phyloP scores from a whole-genome alignment of 1,140 invertebrate species.

The Drosophila nannoptera region DNA sequence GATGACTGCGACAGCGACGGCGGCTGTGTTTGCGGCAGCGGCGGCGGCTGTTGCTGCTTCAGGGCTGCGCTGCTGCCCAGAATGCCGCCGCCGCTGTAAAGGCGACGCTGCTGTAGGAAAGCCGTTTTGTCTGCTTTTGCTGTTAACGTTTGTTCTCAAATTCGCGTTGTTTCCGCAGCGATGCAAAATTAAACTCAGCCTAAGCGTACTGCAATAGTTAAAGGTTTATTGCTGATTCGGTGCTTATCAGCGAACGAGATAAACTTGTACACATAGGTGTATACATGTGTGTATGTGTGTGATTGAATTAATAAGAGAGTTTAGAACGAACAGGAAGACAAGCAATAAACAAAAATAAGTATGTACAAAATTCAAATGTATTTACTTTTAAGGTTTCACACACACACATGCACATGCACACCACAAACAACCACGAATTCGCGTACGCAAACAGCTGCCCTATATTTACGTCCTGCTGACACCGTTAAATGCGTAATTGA shows the following conservation, averaged over 20 bases:
- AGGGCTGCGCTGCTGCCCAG: conserved; percentile 38
- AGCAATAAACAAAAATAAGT: not conserved
- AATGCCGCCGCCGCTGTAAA: conserved; percentile 59
- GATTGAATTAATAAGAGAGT: conserved; percentile 14
- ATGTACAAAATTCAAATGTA: conserved; percentile 10
- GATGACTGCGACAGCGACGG: conserved; percentile 34
- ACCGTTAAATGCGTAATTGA: conserved; percentile 33
- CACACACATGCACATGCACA: conserved; percentile 9
- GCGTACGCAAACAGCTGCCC: not conserved
- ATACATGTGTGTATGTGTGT: conserved; percentile 6
- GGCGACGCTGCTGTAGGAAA: conserved; percentile 67
- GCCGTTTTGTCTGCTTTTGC: conserved; percentile 60
- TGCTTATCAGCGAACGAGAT: conserved; percentile 37
- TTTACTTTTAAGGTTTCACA: conserved; percentile 30
- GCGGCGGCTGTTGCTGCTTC: conserved; percentile 60
- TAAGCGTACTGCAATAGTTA: conserved; percentile 22
- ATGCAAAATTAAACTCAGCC: not conserved
- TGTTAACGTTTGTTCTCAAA: not conserved
- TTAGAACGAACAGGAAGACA: not conserved
- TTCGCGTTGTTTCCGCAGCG: no score
- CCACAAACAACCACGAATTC: not conserved
- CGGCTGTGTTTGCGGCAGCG: conserved; percentile 50
- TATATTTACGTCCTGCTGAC: conserved; percentile 38
- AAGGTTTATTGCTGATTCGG: conserved; percentile 25
- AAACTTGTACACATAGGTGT: conserved; percentile 7